A percentile compares a stretch with the other conserved stretches of the same genome.
Conservation (phyloP, 1,140 invertebrate species). For the Fopius arisanus region DNA sequence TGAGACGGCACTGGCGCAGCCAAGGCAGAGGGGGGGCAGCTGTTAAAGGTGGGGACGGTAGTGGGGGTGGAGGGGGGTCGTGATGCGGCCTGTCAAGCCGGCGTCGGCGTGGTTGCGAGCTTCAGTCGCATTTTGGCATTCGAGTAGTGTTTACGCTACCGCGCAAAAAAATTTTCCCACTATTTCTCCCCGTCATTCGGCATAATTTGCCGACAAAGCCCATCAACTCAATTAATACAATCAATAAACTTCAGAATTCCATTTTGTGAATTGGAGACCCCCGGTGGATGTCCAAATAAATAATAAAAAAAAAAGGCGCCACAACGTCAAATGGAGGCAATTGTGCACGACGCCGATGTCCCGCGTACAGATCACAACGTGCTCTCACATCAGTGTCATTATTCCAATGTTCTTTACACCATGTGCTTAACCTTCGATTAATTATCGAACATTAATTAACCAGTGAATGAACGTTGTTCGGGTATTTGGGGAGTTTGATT, state of each 20-base stretch:
- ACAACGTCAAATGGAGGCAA: conserved; percentile 31
- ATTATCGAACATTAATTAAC: too few relatives aligned
- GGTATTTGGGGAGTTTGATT: too few relatives aligned
- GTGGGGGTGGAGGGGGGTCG: conserved; percentile 19
- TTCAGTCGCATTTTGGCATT: conserved; percentile 40
- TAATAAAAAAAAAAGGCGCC: neutral
- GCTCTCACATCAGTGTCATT: neutral
- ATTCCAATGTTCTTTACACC: neutral
- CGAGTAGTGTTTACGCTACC: neutral
- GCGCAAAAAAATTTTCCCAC: neutral
- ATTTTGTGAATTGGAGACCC: neutral
- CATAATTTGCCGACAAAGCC: neutral
- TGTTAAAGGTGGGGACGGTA: neutral
- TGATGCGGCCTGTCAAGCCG: conserved; percentile 40
- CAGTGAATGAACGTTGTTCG: neutral
- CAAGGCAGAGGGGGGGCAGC: neutral
- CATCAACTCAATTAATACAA: too few relatives aligned
- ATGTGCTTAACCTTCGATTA: neutral
- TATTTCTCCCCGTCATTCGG: neutral
- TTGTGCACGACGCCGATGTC: conserved; percentile 24
- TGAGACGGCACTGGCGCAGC: too few relatives aligned
- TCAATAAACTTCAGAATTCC: neutral
- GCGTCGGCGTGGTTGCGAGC: conserved; percentile 39
- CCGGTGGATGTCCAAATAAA: neutral
- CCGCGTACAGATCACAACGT: neutral